Evolutionary conservation across 2,113 vertebrate species (phyloP).

Genomic region (Proteles cristata): DNA sequence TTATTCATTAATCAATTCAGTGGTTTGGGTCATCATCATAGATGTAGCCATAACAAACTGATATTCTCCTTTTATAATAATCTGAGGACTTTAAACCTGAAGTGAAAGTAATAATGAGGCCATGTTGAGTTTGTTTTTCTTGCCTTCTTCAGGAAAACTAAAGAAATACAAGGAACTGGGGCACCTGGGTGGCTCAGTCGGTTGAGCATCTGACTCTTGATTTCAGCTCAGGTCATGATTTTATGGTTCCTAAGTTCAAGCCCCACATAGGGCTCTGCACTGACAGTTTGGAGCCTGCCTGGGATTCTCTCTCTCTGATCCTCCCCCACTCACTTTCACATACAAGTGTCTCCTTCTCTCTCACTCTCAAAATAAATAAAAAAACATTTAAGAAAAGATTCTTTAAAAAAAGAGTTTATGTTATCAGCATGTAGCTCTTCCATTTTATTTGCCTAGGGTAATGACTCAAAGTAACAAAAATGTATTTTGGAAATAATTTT

Average conservation of each 20-base stretch:
- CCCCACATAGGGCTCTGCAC: too few species aligned
- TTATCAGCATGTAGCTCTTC: not conserved
- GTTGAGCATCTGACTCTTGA: too few species aligned
- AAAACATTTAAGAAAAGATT: too few species aligned
- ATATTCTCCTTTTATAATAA: slow-evolving; percentile 14
- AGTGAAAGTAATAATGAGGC: slow-evolving; percentile 58
- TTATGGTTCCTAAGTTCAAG: too few species aligned
- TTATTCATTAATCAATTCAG: not conserved
- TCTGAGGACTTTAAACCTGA: slow-evolving; percentile 62
- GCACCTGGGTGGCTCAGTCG: too few species aligned
- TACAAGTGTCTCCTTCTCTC: too few species aligned
- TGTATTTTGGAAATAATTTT: slow-evolving; percentile 46
- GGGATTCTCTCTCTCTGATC: too few species aligned
- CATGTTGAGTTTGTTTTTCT: slow-evolving; percentile 62
- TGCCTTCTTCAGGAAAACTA: slow-evolving; percentile 69
- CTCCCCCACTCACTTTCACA: too few species aligned
- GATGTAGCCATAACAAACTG: not conserved
- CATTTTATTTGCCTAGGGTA: slow-evolving; percentile 49
- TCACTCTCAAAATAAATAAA: too few species aligned
- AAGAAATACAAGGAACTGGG: slow-evolving; percentile 62
- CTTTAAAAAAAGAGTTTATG: slow-evolving; percentile 45
- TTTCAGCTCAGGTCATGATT: too few species aligned
- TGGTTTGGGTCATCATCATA: not conserved
- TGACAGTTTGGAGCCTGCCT: too few species aligned
- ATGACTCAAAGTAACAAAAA: slow-evolving; percentile 27